Evolutionary conservation across 2,888 invertebrate genomes (phyloP), one percentile per base, ranked within the genome.

Genomic region (Xestia rhomboidea): DNA sequence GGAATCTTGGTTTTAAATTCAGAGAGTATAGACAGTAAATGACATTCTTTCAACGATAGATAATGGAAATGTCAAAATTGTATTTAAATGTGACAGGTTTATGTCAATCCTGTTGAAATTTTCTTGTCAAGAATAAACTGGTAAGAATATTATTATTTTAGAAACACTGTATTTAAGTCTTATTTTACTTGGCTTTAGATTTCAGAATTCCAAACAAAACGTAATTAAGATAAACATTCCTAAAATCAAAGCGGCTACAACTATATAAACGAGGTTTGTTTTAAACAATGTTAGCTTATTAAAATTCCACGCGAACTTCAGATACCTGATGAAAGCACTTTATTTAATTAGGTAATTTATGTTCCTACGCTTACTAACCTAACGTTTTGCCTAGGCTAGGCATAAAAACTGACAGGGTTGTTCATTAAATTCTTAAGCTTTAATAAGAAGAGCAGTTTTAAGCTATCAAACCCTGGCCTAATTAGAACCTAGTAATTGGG

Each of bases 211-310:
- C 1, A 46, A 77, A 63, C 27, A 69, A 73, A 77, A 54, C 51
- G 21, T 66, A 64, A 66, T 44, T 67, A 54, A 63, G 57, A 64
- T 38, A 72, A 78, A 51, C 60, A 73, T 68, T 86, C 49, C n/a
- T 57, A 15, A 51, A 82, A 75, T 67, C 27, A 63, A 70, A 82
- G 49, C 41, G 24, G 24, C 13, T 46, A 70, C 63, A 73, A 54
- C 62, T 46, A 34, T 67, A 67, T 30, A 73, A 57, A 68, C n/a
- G 63, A 69, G 15, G 30, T 49, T 74, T 67, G 68, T 70, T 77
- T 68, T 24, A 63, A 79, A 67, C 67, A 70, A 75, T 75, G 68
- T 68, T 27, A 57, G 49, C 72, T 83, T 77, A 80, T 88, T 85
- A 81, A 78, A 80, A 87, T 87, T 81, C 73, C 71, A 34, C 54